phyloP scores from a whole-genome alignment of 2,888 invertebrate species.

The Ischnura elegans region DNA sequence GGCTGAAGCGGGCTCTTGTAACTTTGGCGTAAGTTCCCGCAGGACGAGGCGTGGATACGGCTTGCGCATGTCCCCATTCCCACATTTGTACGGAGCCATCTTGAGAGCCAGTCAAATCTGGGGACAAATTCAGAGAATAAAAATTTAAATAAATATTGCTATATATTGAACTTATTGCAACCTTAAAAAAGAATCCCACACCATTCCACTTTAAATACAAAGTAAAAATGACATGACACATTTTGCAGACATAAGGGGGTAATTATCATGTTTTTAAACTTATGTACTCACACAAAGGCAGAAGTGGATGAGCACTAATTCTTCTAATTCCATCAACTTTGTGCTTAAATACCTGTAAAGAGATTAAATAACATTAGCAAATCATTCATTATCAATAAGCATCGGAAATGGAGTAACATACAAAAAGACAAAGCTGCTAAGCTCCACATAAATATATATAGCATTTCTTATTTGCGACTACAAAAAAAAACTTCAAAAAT shows the following conservation, averaged over 20 bases:
- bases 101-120: constrained; percentile 95
- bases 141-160: background rate
- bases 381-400: background rate
- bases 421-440: background rate
- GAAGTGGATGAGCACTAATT: constrained; percentile 96
- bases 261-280: background rate
- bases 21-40: constrained; percentile 97
- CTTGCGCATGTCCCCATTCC: constrained; percentile 98
- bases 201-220: background rate
- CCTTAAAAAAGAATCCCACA: background rate
- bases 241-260: background rate
- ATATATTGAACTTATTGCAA: background rate
- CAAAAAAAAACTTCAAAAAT: background rate
- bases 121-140: constrained; percentile 9
- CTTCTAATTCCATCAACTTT: constrained; percentile 96
- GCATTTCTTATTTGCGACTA: background rate
- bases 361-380: background rate
- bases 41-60: constrained; percentile 94
- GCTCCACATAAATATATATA: background rate
- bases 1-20: constrained; percentile 96
- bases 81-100: constrained; percentile 97
- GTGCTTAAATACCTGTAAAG: constrained; percentile 92
- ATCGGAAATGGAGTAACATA: background rate
- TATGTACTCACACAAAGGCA: constrained; percentile 93
- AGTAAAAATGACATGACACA: constrained; percentile 47